Conservation (phyloP, 2,797 vertebrate genomes). For the Mormyrus hasselquistii region DNA sequence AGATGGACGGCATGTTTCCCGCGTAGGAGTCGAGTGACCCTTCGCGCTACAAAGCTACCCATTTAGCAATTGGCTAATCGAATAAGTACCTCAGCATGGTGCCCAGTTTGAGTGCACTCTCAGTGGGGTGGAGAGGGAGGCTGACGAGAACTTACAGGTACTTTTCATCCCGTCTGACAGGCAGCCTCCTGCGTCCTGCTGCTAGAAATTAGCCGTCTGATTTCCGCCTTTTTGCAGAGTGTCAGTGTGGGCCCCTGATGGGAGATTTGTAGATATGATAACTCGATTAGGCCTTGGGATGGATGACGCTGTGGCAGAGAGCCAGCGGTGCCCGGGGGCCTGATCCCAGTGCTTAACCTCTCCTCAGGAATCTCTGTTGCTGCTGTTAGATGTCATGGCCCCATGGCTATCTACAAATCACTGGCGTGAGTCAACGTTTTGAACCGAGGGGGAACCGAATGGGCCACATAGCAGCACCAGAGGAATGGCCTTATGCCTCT, state of each 20-base stretch:
- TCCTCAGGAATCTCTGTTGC: slow-evolving; percentile 68
- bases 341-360: slow-evolving; percentile 77
- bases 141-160: slow-evolving; percentile 74
- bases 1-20: slow-evolving; percentile 49
- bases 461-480: background rate
- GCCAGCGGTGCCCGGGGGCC: slow-evolving; percentile 51
- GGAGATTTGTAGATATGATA: slow-evolving; percentile 80
- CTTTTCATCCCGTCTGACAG: slow-evolving; percentile 75
- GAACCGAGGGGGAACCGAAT: background rate
- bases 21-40: slow-evolving; percentile 53
- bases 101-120: slow-evolving; percentile 67
- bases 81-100: slow-evolving; percentile 78
- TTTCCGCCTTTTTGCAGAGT: slow-evolving; percentile 66
- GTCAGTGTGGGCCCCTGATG: slow-evolving; percentile 57
- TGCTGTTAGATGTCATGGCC: slow-evolving; percentile 58
- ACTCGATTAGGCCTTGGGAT: slow-evolving; percentile 71
- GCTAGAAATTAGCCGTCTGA: slow-evolving; percentile 84
- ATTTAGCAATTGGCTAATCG: slow-evolving; percentile 71
- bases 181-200: slow-evolving; percentile 64
- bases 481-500: background rate
- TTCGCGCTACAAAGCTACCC: slow-evolving; percentile 56
- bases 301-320: slow-evolving; percentile 49
- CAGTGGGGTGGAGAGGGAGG: slow-evolving; percentile 62
- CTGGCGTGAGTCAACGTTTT: slow-evolving; percentile 45
- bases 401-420: slow-evolving; percentile 55